Conservation (phyloP, 2,888 invertebrate species). For the Pachymerium ferrugineum region DNA sequence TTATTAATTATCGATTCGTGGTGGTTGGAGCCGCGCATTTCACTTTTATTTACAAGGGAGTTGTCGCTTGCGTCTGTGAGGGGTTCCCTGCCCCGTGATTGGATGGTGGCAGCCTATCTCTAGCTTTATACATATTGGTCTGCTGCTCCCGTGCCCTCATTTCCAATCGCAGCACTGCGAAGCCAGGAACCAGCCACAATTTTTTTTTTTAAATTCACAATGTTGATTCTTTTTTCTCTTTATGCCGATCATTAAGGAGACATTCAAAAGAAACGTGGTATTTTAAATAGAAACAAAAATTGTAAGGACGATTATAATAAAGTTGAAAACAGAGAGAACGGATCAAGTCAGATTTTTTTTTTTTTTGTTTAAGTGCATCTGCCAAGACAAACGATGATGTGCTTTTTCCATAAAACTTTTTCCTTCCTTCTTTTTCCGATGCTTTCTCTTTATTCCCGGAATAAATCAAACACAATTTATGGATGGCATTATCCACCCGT, state of each 20-base stretch:
- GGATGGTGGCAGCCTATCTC: neutral
- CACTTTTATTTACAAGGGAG: too few relatives aligned
- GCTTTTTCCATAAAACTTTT: constrained; percentile 27
- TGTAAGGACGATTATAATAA: neutral
- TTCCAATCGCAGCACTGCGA: neutral
- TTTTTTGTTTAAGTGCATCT: constrained; percentile 29
- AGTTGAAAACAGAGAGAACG: neutral
- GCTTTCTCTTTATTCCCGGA: neutral
- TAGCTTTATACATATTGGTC: neutral
- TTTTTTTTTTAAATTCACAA: neutral
- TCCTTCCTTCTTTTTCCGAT: neutral
- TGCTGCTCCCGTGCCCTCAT: neutral
- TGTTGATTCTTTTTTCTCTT: too few relatives aligned
- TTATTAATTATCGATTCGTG: constrained; percentile 28
- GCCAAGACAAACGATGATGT: constrained; percentile 28
- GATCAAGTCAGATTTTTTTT: constrained; percentile 11
- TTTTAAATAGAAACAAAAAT: neutral
- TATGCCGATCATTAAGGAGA: too few relatives aligned
- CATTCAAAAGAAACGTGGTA: too few relatives aligned
- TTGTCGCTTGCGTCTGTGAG: too few relatives aligned
- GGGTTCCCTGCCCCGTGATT: neutral
- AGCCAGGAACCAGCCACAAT: too few relatives aligned
- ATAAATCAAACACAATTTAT: neutral
- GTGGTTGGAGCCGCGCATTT: neutral
- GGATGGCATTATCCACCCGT: too few relatives aligned